phyloP scores from a whole-genome alignment of 2,797 vertebrate genomes.

The Corythornis leucogaster region DNA sequence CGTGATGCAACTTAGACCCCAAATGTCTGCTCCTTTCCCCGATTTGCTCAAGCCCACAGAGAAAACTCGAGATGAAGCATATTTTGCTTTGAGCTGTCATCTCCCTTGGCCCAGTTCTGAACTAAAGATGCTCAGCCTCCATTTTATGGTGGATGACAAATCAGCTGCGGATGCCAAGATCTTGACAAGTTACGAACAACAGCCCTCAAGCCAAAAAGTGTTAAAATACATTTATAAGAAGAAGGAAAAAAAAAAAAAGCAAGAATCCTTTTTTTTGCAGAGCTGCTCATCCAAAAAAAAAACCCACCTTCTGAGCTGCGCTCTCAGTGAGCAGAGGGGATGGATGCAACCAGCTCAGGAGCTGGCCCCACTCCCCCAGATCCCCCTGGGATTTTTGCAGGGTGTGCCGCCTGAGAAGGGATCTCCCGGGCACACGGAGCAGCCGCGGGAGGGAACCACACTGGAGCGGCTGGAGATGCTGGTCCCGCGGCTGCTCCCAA shows the following conservation, averaged over 20 bases:
- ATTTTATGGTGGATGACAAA: slow-evolving; percentile 60
- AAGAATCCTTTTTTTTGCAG: neutral
- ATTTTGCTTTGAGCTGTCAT: slow-evolving; percentile 26
- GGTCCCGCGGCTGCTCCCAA: neutral
- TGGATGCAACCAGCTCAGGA: neutral
- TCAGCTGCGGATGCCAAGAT: slow-evolving; percentile 45
- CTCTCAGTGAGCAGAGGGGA: neutral
- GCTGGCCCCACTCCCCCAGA: neutral
- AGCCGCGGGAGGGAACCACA: fast-evolving
- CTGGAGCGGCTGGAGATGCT: neutral
- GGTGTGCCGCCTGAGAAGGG: neutral
- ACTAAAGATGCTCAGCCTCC: slow-evolving; percentile 52
- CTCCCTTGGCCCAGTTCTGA: slow-evolving; percentile 57
- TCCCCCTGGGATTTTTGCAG: neutral
- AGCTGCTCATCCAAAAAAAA: neutral
- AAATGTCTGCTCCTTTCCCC: neutral
- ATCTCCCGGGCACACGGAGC: fast-evolving
- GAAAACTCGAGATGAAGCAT: neutral
- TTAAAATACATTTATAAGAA: neutral
- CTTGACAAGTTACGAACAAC: slow-evolving; percentile 56
- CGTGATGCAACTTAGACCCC: slow-evolving; percentile 9
- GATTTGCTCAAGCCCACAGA: neutral
- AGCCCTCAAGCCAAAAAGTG: slow-evolving; percentile 49
- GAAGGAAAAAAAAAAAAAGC: neutral
- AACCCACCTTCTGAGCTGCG: neutral